Evolutionary conservation across 2,888 invertebrate genomes (phyloP).

Genomic region (Caradrina kadenii): DNA sequence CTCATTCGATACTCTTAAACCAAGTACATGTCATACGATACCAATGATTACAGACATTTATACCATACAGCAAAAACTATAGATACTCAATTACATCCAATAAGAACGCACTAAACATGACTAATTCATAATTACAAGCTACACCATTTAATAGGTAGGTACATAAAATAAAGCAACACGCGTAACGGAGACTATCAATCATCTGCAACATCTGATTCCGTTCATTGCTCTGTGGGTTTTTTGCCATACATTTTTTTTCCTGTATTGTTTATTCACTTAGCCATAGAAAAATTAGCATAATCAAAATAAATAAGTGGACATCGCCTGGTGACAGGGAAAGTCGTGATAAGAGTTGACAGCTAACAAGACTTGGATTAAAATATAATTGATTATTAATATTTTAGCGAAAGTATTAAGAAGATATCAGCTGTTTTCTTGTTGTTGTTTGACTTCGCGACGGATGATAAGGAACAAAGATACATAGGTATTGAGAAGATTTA

Average conservation of each 20-base stretch:
- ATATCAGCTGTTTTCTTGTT: slow-evolving; percentile 23
- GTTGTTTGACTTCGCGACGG: background rate
- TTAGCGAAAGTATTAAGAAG: slow-evolving; percentile 33
- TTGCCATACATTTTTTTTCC: slow-evolving; percentile 20
- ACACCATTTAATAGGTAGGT: slow-evolving; percentile 34
- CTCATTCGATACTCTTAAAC: background rate
- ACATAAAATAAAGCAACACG: background rate
- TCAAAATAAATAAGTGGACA: slow-evolving; percentile 40
- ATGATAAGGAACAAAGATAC: too few relatives aligned
- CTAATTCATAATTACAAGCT: slow-evolving; percentile 37
- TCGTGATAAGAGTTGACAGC: slow-evolving; percentile 35
- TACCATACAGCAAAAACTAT: slow-evolving; percentile 23
- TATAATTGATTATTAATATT: slow-evolving; percentile 15
- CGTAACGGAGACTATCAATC: slow-evolving; percentile 51
- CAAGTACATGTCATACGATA: background rate
- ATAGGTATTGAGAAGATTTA: too few relatives aligned
- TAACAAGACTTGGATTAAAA: slow-evolving; percentile 10
- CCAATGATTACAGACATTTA: slow-evolving; percentile 19
- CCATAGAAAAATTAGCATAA: slow-evolving; percentile 27
- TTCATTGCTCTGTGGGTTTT: slow-evolving; percentile 57
- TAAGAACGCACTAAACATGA: slow-evolving; percentile 39
- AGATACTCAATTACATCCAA: slow-evolving; percentile 10
- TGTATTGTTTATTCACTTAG: slow-evolving; percentile 43
- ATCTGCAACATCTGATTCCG: slow-evolving; percentile 34
- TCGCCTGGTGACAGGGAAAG: slow-evolving; percentile 61